phyloP scores from a whole-genome alignment of 2,888 invertebrate genomes.

The Drosophila nigricruria region DNA sequence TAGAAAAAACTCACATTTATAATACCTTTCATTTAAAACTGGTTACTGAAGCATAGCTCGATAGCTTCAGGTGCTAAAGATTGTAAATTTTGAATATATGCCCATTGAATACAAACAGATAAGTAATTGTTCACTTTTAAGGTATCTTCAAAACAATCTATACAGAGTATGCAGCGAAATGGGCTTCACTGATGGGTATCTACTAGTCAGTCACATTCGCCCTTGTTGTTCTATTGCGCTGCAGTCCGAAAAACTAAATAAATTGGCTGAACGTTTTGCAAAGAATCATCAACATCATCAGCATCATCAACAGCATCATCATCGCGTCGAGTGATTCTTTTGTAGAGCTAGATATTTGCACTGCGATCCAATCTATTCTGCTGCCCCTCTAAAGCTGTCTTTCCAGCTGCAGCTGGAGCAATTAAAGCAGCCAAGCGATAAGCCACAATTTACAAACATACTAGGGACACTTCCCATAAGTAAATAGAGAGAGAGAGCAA shows the following conservation, averaged over 20 bases:
- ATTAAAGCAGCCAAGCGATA: conserved; percentile 36
- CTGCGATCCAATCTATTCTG: conserved; percentile 14
- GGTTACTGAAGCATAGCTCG: not conserved
- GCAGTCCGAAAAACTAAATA: conserved; percentile 52
- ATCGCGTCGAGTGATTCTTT: conserved; percentile 24
- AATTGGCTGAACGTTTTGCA: conserved; percentile 71
- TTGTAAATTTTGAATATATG: too few species aligned
- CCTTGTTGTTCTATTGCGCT: conserved; percentile 33
- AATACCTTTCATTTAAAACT: not conserved
- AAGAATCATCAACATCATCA: conserved; percentile 30
- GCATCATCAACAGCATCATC: conserved; percentile 7
- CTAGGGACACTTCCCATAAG: conserved; percentile 1
- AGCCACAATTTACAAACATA: conserved; percentile 39
- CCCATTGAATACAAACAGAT: too few species aligned
- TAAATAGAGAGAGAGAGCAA: not conserved
- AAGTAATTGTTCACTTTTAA: not conserved
- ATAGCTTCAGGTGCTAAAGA: too few species aligned
- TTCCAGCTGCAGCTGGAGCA: conserved; percentile 21
- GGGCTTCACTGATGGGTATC: not conserved
- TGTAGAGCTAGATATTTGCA: conserved; percentile 23
- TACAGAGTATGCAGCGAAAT: not conserved
- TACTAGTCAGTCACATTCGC: not conserved
- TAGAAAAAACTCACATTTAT: not conserved
- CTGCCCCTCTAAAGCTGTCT: conserved; percentile 3
- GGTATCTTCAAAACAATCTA: not conserved